A percentile compares a stretch with the other conserved stretches of the same genome.
Evolutionary conservation across 2,113 vertebrate species (phyloP).

Genomic region (Marmota flaviventris): DNA sequence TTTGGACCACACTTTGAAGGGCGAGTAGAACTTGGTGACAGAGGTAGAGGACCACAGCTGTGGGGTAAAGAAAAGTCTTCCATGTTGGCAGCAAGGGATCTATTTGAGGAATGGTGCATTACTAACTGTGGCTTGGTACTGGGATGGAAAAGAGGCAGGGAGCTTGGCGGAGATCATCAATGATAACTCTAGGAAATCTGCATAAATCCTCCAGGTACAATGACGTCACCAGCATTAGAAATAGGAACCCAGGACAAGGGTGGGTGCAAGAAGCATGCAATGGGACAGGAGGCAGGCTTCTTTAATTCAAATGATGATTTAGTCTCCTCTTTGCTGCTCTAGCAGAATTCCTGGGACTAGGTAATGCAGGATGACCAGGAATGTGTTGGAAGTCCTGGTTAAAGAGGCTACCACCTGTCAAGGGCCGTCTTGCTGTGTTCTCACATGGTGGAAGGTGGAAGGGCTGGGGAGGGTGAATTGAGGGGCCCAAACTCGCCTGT

Average conservation of each 20-base stretch:
- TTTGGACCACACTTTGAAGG: not conserved
- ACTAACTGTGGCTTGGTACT: not conserved
- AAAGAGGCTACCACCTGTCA: not conserved
- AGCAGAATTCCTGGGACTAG: not conserved
- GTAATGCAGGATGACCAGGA: not conserved
- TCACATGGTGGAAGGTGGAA: not conserved
- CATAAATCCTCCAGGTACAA: not conserved
- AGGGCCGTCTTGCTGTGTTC: too few relatives aligned
- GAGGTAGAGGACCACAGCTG: not conserved
- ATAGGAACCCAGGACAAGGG: not conserved
- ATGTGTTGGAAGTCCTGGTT: too few relatives aligned
- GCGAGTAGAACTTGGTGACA: not conserved
- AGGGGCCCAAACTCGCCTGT: not conserved
- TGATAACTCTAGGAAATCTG: not conserved
- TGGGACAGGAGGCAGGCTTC: not conserved
- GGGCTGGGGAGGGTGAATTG: not conserved
- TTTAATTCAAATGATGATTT: not conserved
- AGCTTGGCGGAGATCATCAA: not conserved
- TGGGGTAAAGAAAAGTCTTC: fast-evolving
- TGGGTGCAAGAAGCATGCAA: too few relatives aligned
- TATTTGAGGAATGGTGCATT: fast-evolving
- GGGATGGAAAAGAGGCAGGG: fast-evolving
- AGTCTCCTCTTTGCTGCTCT: fast-evolving
- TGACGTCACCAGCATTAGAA: not conserved
- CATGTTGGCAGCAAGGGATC: not conserved